Conservation (phyloP, 1,140 invertebrate genomes). For the Bombus confusus region DNA sequence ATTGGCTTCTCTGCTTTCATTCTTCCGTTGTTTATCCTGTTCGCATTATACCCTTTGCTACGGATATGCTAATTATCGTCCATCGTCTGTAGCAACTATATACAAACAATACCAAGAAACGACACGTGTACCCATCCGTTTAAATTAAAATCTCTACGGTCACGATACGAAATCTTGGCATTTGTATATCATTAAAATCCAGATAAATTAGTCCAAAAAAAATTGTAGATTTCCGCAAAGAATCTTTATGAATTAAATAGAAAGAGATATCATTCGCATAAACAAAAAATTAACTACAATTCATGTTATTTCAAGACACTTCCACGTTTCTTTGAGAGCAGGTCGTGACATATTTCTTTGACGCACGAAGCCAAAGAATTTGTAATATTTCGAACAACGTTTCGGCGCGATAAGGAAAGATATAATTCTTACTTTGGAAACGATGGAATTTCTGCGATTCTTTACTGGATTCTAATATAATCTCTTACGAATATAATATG, state of each 20-base stretch:
- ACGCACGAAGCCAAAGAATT: too few relatives aligned
- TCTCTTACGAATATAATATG: not conserved
- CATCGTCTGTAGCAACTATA: not conserved
- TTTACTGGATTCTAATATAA: too few relatives aligned
- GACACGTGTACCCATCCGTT: too few relatives aligned
- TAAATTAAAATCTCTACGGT: not conserved
- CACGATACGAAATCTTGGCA: not conserved
- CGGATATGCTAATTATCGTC: slow-evolving; percentile 17
- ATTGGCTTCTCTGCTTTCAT: slow-evolving; percentile 21
- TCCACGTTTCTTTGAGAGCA: too few relatives aligned
- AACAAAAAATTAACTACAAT: not conserved
- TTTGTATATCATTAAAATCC: not conserved
- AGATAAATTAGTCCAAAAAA: not conserved
- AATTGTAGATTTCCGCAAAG: not conserved
- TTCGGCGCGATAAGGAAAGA: too few relatives aligned
- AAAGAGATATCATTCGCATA: not conserved
- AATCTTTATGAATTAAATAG: not conserved
- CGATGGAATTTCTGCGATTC: too few relatives aligned
- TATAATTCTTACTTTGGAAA: too few relatives aligned
- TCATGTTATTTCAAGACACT: not conserved
- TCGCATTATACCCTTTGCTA: slow-evolving; percentile 6
- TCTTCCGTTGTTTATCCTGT: slow-evolving; percentile 23
- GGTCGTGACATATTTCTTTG: too few relatives aligned
- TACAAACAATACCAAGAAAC: not conserved
- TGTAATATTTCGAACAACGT: too few relatives aligned